Conservation (phyloP, 2,113 vertebrate genomes). For the Petromus typicus region DNA sequence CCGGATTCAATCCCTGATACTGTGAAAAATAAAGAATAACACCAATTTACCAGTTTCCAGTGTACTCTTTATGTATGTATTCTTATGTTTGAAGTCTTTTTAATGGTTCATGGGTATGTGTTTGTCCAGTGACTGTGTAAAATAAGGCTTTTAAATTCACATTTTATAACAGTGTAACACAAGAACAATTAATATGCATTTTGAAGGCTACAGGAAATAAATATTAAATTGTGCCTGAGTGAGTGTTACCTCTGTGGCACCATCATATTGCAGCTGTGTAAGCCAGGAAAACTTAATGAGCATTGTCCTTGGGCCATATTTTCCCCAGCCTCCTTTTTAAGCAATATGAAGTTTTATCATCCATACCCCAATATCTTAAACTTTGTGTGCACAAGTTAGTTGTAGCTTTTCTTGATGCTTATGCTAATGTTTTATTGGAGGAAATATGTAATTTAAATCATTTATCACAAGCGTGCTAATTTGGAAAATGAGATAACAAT, state of each 20-base stretch:
- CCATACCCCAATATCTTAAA: not conserved
- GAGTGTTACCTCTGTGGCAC: not conserved
- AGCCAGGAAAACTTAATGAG: not conserved
- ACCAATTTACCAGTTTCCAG: not conserved
- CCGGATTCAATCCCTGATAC: too few species aligned
- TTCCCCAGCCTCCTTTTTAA: not conserved
- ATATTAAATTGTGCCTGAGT: not conserved
- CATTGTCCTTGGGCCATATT: not conserved
- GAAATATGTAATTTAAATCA: not conserved
- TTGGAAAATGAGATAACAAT: conserved; percentile 8
- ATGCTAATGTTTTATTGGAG: not conserved
- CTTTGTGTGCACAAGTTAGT: not conserved
- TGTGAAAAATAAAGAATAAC: too few species aligned
- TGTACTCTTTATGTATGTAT: not conserved
- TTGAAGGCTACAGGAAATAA: conserved; percentile 34
- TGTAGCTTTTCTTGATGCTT: conserved; percentile 18
- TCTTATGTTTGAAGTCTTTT: conserved; percentile 5
- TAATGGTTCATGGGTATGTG: conserved; percentile 37
- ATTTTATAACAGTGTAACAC: not conserved
- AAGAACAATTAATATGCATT: not conserved
- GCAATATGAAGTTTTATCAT: not conserved
- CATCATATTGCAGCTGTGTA: not conserved
- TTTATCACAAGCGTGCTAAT: conserved; percentile 7
- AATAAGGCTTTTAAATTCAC: conserved; percentile 23
- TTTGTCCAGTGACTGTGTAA: not conserved